Conservation (phyloP, 2,888 invertebrate genomes). For the Ophioninae sp. region DNA sequence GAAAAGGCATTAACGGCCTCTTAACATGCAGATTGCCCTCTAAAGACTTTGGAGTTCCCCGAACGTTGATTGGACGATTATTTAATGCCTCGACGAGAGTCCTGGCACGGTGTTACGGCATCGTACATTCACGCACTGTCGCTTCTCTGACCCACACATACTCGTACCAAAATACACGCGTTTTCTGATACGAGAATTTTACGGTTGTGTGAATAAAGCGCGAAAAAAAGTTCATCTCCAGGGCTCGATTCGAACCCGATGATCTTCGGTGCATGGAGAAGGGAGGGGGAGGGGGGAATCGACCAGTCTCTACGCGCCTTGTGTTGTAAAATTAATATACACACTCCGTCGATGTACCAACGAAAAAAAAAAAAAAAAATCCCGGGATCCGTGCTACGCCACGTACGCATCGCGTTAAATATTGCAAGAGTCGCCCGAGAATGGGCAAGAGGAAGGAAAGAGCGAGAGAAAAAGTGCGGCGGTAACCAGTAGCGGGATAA, state of each 20-base stretch:
- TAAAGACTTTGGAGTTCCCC: slow-evolving; percentile 78
- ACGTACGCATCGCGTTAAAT: slow-evolving; percentile 49
- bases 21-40: slow-evolving; percentile 80
- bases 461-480: slow-evolving; percentile 35
- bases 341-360: slow-evolving; percentile 20
- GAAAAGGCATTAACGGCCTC: slow-evolving; percentile 79
- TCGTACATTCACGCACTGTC: slow-evolving; percentile 54
- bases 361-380: slow-evolving; percentile 1
- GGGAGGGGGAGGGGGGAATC: slow-evolving; percentile 16
- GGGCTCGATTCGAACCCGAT: slow-evolving; percentile 41
- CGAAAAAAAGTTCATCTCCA: slow-evolving; percentile 41
- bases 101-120: slow-evolving; percentile 59
- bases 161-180: slow-evolving; percentile 7
- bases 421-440: slow-evolving; percentile 20
- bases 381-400: slow-evolving; percentile 55
- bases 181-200: neutral
- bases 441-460: neutral
- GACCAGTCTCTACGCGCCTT: slow-evolving; percentile 2
- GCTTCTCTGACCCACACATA: neutral
- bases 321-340: slow-evolving; percentile 24
- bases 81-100: slow-evolving; percentile 73
- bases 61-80: slow-evolving; percentile 80
- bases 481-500: slow-evolving; percentile 53
- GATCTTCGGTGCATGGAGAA: slow-evolving; percentile 32
- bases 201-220: too few relatives aligned